A percentile compares a stretch with the other conserved stretches of the same genome.
phyloP scores from a whole-genome alignment of 2,113 vertebrate species.

The Clarias magur region DNA sequence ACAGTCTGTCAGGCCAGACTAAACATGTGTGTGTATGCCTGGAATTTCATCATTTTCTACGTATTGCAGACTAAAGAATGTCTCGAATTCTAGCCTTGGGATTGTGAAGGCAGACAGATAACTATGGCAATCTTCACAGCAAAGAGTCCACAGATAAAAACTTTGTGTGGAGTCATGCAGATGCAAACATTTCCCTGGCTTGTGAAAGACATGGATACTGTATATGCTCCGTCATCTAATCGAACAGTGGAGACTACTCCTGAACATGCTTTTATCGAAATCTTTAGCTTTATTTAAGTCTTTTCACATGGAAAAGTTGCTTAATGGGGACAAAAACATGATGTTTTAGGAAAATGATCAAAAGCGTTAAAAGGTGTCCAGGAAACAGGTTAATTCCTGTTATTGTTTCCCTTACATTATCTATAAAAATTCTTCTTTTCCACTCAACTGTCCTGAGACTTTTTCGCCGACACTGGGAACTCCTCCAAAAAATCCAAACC shows the following conservation, averaged over 20 bases:
- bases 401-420: background rate
- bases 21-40: constrained; percentile 24
- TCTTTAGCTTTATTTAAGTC: background rate
- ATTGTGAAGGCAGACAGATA: constrained; percentile 42
- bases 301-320: background rate
- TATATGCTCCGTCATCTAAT: background rate
- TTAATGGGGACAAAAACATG: background rate
- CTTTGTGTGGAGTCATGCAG: background rate
- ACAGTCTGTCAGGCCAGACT: constrained; percentile 39
- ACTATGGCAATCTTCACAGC: constrained; percentile 12
- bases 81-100: constrained; percentile 43
- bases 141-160: background rate
- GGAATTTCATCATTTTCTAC: constrained; percentile 22
- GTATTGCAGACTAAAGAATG: constrained; percentile 17
- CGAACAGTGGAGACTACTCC: too few species aligned
- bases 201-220: background rate
- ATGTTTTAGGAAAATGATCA: background rate
- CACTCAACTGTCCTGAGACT: background rate
- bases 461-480: background rate
- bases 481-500: background rate
- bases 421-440: background rate
- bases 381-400: background rate
- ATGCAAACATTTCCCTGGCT: background rate
- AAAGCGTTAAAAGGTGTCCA: background rate
- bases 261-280: background rate